Base-by-base conservation (phyloP, 2,888 invertebrate genomes). In the Peribatodes rhomboidaria region DNA sequence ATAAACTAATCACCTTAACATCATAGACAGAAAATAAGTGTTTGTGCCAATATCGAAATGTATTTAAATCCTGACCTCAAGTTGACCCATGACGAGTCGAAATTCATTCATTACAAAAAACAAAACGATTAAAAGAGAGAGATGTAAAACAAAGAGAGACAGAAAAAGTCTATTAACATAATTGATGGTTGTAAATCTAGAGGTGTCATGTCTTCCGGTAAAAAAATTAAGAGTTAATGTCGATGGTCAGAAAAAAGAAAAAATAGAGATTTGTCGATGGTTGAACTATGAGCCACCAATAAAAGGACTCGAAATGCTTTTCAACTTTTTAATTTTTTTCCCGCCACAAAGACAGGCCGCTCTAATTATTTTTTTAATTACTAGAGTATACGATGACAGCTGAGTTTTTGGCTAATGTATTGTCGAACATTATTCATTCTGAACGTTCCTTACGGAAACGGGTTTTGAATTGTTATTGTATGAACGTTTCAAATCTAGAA, bases 121-220 rank as follows among this genome's bases (percentile, higher is more conserved):
- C 56, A 65, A 73, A 73, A 69, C 50, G 69, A 71, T 63, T 59
- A 67, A 68, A 67, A 69, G 56, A 68, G 41, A 41, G 18, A 59
- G 49, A 68, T 31, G 57, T 63, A 53, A 72, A 76, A 81, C 67
- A 63, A 77, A 77, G 80, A 83, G 77, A 77, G 80, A 82, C 61
- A 67, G 74, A 71, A 63, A 76, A 75, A 81, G 71, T 77, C 86
- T 84, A 85, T 87, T 87, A 88, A 69, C 74, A 83, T 87, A 89
- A 89, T 87, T 84, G 80, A 86, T 83, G 86, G 87, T 80, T 85
- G 80, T 86, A 87, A 89, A 88, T 88, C 81, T 77, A 71, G 69
- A 85, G 86, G 89, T 87, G 88, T 87, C 87, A 85, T 82, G 84
- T 86, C 86, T 89, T 89, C 86, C 87, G 87, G 87, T 86, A 78